phyloP scores from a whole-genome alignment of 2,888 invertebrate species.

The Drosophila borborema region DNA sequence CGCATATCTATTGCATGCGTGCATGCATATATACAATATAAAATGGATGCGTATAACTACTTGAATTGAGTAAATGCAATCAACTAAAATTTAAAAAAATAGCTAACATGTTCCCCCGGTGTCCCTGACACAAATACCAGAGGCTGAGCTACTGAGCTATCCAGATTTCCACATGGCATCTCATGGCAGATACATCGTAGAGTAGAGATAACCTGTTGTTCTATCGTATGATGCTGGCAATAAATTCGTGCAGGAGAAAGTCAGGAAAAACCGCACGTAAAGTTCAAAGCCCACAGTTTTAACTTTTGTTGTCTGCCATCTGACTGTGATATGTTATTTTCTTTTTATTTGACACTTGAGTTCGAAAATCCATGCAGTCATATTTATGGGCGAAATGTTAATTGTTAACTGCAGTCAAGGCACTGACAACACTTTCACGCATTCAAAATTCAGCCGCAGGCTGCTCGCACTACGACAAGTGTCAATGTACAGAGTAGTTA shows the following conservation, averaged over 20 bases:
- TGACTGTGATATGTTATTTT: constrained; percentile 22
- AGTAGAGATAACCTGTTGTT: constrained; percentile 38
- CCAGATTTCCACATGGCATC: constrained; percentile 59
- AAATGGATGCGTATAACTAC: not conserved
- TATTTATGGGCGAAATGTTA: constrained; percentile 72
- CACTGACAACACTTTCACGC: constrained; percentile 68
- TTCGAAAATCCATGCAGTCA: constrained; percentile 54
- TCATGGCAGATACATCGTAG: constrained; percentile 23
- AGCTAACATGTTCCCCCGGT: constrained; percentile 22
- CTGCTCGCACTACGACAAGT: constrained; percentile 36
- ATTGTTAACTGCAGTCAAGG: constrained; percentile 56
- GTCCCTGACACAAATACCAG: constrained; percentile 76
- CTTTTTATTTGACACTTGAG: constrained; percentile 42
- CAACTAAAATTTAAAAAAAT: constrained; percentile 39
- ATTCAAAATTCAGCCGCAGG: constrained; percentile 32
- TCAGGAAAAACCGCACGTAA: constrained; percentile 38
- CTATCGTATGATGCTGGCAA: constrained; percentile 29
- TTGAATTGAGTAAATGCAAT: constrained; percentile 51
- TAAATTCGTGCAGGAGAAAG: constrained; percentile 47
- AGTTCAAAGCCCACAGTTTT: constrained; percentile 58
- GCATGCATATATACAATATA: not conserved
- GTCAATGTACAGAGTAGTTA: constrained; percentile 66
- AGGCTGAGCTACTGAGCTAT: constrained; percentile 18
- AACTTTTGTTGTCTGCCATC: not conserved
- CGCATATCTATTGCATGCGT: constrained; percentile 17